Conservation (phyloP, 2,797 vertebrate species). For the Sebastes hubbsi region DNA sequence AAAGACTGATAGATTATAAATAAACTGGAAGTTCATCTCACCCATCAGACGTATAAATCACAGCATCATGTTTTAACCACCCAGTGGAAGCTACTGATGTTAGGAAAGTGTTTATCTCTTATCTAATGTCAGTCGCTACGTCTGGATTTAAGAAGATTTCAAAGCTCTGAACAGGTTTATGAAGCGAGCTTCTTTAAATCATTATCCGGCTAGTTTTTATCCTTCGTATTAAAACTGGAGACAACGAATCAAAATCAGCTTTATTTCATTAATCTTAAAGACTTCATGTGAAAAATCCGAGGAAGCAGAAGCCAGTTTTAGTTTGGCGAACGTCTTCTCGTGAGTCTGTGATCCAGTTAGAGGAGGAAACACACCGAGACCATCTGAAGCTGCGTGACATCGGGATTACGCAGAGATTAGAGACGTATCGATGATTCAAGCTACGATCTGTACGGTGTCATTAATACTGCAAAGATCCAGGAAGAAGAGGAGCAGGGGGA, state of each 20-base stretch:
- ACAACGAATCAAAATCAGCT: background rate
- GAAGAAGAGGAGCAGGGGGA: no score
- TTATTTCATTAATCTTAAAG: background rate
- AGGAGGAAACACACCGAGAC: background rate
- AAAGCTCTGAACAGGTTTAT: no score
- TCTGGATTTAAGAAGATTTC: no score
- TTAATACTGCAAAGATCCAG: background rate
- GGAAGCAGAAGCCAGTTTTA: conserved; percentile 19
- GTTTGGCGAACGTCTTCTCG: conserved; percentile 12
- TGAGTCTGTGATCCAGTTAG: background rate
- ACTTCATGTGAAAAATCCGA: conserved; percentile 18
- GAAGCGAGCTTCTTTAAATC: background rate
- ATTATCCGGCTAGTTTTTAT: background rate
- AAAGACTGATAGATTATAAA: no score
- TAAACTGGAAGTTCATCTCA: no score
- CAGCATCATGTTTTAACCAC: no score
- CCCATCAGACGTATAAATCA: no score
- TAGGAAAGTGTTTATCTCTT: no score
- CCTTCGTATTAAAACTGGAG: background rate
- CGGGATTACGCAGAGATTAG: conserved; percentile 39
- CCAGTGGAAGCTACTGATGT: no score
- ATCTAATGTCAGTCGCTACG: no score
- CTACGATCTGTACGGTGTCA: background rate
- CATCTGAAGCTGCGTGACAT: conserved; percentile 34
- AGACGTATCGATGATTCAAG: no score